Evolutionary conservation across 30 jellyfish, hydroid and myxozoan species (phyloP).

Genomic region (Turritopsis dohrnii): DNA sequence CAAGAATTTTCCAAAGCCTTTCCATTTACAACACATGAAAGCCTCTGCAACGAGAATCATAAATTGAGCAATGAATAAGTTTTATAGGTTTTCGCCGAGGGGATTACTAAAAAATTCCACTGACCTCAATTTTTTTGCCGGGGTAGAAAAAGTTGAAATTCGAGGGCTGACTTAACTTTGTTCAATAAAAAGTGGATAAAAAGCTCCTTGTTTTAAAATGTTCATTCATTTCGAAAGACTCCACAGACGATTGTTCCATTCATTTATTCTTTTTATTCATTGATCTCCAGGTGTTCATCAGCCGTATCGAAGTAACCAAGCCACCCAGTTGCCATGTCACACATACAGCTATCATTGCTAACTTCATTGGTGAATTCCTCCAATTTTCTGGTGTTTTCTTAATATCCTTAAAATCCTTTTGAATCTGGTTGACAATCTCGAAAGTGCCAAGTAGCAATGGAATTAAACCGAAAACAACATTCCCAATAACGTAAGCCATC

Average conservation of each 20-base stretch:
- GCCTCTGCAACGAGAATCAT: too few species aligned
- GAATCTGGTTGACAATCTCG: conserved; percentile 27
- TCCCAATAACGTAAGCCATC: conserved; percentile 53
- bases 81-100: too few species aligned
- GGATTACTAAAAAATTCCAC: too few species aligned
- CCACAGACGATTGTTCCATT: neutral
- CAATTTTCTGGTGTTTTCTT: conserved; percentile 53
- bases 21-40: too few species aligned
- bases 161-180: too few species aligned
- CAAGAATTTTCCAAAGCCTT: too few species aligned
- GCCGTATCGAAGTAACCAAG: conserved; percentile 40
- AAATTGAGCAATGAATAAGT: too few species aligned
- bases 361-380: conserved; percentile 73
- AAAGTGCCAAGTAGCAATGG: conserved; percentile 62
- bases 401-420: conserved; percentile 38
- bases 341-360: conserved; percentile 75
- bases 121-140: too few species aligned
- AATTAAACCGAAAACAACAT: conserved; percentile 54
- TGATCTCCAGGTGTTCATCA: conserved; percentile 59
- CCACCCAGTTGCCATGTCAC: conserved; percentile 73
- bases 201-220: neutral
- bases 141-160: too few species aligned
- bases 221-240: neutral
- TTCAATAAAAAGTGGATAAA: neutral
- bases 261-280: conserved; percentile 15